These are phyloP conservation scores for Menura novaehollandiae DNA, from an alignment of 2,113 vertebrate species.

Conservation along the genomic window DNA sequence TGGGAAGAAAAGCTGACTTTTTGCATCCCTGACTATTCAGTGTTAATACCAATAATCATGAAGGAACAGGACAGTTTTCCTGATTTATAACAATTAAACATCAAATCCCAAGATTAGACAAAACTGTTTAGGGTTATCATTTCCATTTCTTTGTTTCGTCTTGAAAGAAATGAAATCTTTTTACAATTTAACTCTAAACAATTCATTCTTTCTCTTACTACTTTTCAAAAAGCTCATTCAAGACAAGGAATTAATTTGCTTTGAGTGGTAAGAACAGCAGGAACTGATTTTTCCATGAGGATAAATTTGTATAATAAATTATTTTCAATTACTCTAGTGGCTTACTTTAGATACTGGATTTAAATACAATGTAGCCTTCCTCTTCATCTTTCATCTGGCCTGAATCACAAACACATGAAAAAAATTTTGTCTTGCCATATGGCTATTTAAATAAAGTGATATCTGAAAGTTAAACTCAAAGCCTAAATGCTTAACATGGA, in stretches of 20 bases:
- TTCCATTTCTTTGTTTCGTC: neutral
- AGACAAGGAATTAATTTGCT: neutral
- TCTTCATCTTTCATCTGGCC: neutral
- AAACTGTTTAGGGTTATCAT: neutral
- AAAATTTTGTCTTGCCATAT: neutral
- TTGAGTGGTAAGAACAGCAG: neutral
- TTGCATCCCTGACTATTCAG: neutral
- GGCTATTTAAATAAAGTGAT: neutral
- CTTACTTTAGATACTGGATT: neutral
- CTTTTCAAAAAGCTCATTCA: neutral
- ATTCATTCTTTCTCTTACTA: neutral
- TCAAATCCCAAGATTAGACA: neutral
- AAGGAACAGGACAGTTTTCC: neutral
- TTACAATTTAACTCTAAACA: neutral
- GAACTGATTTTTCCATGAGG: neutral
- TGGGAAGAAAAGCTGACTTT: neutral
- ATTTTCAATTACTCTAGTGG: neutral
- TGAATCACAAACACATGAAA: neutral
- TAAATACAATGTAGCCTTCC: neutral
- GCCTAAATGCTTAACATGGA: neutral
- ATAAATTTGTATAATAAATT: neutral
- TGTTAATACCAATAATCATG: neutral
- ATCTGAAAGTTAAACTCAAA: neutral
- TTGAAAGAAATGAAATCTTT: neutral
- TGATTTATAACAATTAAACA: neutral